Evolutionary conservation across 2,797 vertebrate genomes (phyloP).

Genomic region (Nyctalus aviator): DNA sequence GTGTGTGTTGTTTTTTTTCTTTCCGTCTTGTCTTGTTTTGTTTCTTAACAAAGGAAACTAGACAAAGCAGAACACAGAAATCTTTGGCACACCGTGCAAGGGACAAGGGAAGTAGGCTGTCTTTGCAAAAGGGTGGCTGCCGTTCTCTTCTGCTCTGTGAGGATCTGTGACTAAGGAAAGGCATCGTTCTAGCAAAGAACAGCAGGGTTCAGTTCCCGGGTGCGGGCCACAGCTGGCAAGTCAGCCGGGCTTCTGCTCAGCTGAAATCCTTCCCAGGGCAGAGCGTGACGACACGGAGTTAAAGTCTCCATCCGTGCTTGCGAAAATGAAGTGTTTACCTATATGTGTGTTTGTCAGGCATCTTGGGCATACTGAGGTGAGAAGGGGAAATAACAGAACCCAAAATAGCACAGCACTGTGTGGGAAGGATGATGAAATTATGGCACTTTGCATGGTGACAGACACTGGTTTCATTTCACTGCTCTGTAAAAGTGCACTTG

Average conservation of each 20-base stretch:
- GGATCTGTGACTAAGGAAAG: conserved; percentile 59
- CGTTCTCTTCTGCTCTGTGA: conserved; percentile 34
- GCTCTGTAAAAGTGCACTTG: conserved; percentile 59
- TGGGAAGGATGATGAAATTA: conserved; percentile 80
- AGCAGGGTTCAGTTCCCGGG: conserved; percentile 49
- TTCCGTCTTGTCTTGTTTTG: conserved; percentile 28
- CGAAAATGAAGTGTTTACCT: conserved; percentile 78
- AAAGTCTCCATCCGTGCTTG: conserved; percentile 66
- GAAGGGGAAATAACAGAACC: conserved; percentile 59
- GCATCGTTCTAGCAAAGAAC: conserved; percentile 52
- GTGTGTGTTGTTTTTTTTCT: not conserved
- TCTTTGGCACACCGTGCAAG: conserved; percentile 26
- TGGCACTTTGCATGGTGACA: conserved; percentile 73
- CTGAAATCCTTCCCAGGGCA: conserved; percentile 73
- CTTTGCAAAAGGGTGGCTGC: not conserved
- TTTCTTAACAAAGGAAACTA: conserved; percentile 69
- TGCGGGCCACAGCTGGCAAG: conserved; percentile 65
- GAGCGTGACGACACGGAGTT: conserved; percentile 60
- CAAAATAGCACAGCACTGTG: conserved; percentile 77
- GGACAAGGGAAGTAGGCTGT: not conserved
- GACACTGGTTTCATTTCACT: conserved; percentile 74
- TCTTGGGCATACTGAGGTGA: conserved; percentile 65
- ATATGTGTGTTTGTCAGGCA: conserved; percentile 78
- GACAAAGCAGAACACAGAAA: conserved; percentile 61
- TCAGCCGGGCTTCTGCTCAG: conserved; percentile 75